Base-by-base conservation (phyloP, 1,140 invertebrate genomes). In the Venturia canescens region DNA sequence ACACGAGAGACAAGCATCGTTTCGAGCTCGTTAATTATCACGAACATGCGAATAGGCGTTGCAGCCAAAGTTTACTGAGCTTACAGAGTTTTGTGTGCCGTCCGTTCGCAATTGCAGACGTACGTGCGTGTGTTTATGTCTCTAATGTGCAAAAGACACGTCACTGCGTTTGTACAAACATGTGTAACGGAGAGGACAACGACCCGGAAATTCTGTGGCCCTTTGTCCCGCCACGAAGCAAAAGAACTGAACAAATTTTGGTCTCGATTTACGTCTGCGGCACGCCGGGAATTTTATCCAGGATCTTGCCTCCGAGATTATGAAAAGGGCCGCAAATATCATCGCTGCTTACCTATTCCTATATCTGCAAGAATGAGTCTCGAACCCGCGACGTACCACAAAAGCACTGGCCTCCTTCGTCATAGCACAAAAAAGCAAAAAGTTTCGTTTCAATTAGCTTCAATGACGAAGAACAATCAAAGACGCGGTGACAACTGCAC, bases 1-100 rank as follows among this genome's bases (percentile, higher is more conserved):
- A n/a, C 16, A 16, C 0, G 60, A 50, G 71, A 78, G 38, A 63
- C 66, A 38, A 38, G 21, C 11, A 66, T 63, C 21, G 34, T 23
- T 29, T 38, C 60, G 38, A 34, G 23, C 31, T 18, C 60, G 23
- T 60, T 80, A 80, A 80, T 80, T 75, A 75, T 63, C 57, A 18
- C 31, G 29, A 34, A 38, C 81, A 78, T 74, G 81, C 78, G 78
- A 82, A 74, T 69, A 57, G 77, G 78, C 81, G 74, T 82, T 69
- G 34, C 53, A 60, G 31, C 27, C 18, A 50, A 70, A 34, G 34
- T 48, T 71, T 71, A 71, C 69, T 23, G 34, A 71, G 69, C 44
- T 38, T 71, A 23, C 69, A 5, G 67, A 63, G 60, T 63, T 63
- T 27, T 63, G 23, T 63, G 23, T 63, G 27, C n/a, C 13, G 21